Evolutionary conservation across 2,888 invertebrate species (phyloP), one percentile per base, ranked within the genome.

Genomic region (Netelia inedita): DNA sequence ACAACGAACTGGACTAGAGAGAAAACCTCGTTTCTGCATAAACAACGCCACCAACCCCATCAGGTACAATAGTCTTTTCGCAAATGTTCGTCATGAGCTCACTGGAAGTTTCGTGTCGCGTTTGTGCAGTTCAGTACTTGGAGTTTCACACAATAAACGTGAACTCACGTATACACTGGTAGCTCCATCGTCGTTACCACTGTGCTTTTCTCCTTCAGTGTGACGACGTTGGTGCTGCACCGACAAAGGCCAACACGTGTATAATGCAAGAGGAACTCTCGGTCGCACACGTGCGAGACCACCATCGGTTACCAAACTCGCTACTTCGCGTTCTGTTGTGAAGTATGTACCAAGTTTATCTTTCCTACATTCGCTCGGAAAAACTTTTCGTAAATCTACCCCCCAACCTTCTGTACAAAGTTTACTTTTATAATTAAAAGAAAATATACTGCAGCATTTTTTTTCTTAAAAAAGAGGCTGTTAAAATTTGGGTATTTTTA

Each of bases 171-270:
- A 28, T 28, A 28, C 28, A 28, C 28, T 2, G 5, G 28, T 5
- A 28, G 28, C 9, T 14, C 10, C 35, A 53, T 73, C n/a, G 3
- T 14, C 57, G 43, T 55, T 28, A 23, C 57, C 41, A 43, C 55
- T n/a, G 59, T 59, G 43, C 59, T 14, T 46, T 23, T 41, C 28
- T 16, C 21, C 35, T 43, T 43, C 43, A 41, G 21, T 61, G 43
- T 50, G 71, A 28, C 50, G 61, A 81, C 74, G 74, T 43, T 57
- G 72, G 53, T 74, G 43, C 41, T 73, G 46, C 61, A 46, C 50
- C 66, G 69, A 83, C 83, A 83, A 85, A 83, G 71, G 76, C 82
- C 55, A 74, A 66, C 76, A 81, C 80, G 85, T 79, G 83, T 65
- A 86, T 81, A 83, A 83, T 86, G 74, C 80, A 83, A 74, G 43